Conservation (phyloP, 1,140 invertebrate genomes). For the Drosophila fuyamai region DNA sequence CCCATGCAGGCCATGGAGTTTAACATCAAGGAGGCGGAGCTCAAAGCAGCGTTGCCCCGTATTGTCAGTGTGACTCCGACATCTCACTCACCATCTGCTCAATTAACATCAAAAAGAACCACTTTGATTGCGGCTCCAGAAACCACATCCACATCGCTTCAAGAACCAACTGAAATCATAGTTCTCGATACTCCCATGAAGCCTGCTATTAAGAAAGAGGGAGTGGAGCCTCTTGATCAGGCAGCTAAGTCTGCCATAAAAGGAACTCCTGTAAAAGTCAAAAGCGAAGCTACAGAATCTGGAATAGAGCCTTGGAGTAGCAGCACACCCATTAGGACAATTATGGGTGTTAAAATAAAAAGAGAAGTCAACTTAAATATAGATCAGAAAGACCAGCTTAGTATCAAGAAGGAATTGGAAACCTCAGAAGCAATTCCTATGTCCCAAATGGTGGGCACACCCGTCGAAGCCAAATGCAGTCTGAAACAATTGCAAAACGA, state of each 20-base stretch:
- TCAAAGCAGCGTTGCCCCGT: constrained; percentile 61
- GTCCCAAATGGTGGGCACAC: not conserved
- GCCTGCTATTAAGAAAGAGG: not conserved
- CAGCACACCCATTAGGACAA: not conserved
- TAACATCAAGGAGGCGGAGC: constrained; percentile 63
- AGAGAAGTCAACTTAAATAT: constrained; percentile 5
- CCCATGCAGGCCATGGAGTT: constrained; percentile 70
- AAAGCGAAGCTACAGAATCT: not conserved
- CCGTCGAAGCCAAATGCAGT: not conserved
- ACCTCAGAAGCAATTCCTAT: not conserved
- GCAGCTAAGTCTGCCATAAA: constrained; percentile 1
- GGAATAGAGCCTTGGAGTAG: not conserved
- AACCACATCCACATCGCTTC: not conserved
- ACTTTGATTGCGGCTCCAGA: not conserved
- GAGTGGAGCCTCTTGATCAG: not conserved
- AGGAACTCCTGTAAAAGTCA: constrained; percentile 2
- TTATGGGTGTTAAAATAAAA: constrained; percentile 21
- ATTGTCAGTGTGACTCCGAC: constrained; percentile 43
- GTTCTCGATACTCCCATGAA: constrained; percentile 40
- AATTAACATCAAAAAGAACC: not conserved
- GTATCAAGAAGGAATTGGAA: constrained; percentile 9
- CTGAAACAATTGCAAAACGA: not conserved
- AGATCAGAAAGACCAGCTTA: not conserved
- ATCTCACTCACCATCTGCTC: not conserved
- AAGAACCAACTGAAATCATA: constrained; percentile 21